Evolutionary conservation across 2,888 invertebrate species (phyloP).

Genomic region (Drosophila meridiana): DNA sequence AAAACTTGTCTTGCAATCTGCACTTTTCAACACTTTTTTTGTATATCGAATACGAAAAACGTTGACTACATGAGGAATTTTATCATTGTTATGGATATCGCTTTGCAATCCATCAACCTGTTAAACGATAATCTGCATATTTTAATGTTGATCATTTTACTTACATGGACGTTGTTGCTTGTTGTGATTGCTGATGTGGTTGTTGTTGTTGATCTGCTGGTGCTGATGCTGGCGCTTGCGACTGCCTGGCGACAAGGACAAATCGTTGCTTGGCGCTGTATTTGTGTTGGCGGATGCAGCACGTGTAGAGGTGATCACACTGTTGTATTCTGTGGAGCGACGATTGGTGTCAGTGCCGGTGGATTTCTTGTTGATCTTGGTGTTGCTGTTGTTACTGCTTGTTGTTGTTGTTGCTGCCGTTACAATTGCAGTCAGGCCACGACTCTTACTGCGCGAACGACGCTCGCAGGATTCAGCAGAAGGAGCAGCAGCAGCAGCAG

Average conservation of each 20-base stretch:
- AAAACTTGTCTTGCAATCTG: no score
- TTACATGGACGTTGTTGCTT: conserved; percentile 50
- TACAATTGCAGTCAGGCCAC: conserved; percentile 18
- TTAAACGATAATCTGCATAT: neutral
- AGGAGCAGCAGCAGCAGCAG: neutral
- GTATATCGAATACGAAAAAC: neutral
- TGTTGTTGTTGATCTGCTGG: conserved; percentile 33
- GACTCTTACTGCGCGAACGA: conserved; percentile 62
- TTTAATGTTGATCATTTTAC: conserved; percentile 25
- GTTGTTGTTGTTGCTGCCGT: conserved; percentile 14
- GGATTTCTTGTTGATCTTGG: conserved; percentile 36
- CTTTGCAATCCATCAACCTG: neutral
- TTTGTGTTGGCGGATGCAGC: conserved; percentile 29
- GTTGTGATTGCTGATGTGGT: conserved; percentile 25
- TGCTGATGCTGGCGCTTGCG: conserved; percentile 73
- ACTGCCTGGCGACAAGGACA: conserved; percentile 54
- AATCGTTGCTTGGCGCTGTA: conserved; percentile 49
- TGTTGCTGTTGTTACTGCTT: conserved; percentile 18
- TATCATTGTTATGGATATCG: neutral
- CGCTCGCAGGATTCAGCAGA: conserved; percentile 40
- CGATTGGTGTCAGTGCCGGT: conserved; percentile 31
- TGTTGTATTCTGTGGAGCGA: conserved; percentile 39
- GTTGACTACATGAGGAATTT: neutral
- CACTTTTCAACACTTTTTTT: neutral
- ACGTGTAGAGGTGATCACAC: conserved; percentile 29